Conservation (phyloP, 2,888 invertebrate genomes). For the Aspidiotus destructor region DNA sequence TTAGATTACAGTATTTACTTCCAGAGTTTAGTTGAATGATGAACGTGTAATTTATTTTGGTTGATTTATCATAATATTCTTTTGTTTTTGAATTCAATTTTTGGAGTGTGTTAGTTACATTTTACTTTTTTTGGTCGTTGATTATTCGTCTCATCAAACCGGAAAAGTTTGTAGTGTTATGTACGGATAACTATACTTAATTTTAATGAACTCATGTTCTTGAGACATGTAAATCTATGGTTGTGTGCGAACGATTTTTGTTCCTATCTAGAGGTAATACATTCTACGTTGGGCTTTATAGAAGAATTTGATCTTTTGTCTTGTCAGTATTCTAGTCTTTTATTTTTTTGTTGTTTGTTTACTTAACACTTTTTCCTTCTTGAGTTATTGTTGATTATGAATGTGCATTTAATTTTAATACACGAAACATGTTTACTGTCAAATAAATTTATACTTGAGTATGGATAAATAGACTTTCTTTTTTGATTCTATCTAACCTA, state of each 20-base stretch:
- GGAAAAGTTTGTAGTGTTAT: not conserved
- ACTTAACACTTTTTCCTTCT: conserved; percentile 17
- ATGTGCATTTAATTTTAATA: conserved; percentile 30
- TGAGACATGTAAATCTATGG: conserved; percentile 9
- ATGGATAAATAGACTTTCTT: conserved; percentile 1
- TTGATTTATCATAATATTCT: not conserved
- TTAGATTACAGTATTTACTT: too few relatives aligned
- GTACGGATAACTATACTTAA: not conserved
- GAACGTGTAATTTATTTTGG: not conserved
- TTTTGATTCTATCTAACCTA: not conserved
- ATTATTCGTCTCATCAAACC: not conserved
- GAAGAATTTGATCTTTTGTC: conserved; percentile 2
- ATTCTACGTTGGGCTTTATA: conserved; percentile 9
- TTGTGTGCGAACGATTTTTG: conserved; percentile 13
- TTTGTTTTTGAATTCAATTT: not conserved
- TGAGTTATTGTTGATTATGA: conserved; percentile 25
- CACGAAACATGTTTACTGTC: conserved; percentile 23
- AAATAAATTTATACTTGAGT: conserved; percentile 32
- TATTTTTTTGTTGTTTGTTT: conserved; percentile 15
- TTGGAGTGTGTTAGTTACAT: not conserved
- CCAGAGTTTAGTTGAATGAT: too few relatives aligned
- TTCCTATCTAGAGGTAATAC: not conserved
- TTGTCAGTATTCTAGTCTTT: not conserved
- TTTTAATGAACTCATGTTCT: not conserved
- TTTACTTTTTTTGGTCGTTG: not conserved